Evolutionary conservation across 2,113 vertebrate species (phyloP).

Genomic region (Mustela lutreola): DNA sequence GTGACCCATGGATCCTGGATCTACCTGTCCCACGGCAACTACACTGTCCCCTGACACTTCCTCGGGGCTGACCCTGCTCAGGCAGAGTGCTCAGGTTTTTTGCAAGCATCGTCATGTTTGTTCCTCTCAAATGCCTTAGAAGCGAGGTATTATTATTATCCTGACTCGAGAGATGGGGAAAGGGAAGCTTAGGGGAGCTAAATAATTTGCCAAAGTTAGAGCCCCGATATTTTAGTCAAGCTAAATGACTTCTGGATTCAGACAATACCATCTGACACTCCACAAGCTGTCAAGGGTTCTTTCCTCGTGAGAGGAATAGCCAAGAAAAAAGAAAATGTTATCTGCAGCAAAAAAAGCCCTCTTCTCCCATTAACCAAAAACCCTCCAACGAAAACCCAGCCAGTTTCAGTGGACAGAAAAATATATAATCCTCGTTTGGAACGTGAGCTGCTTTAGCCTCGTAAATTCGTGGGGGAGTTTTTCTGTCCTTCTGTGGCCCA

Average conservation of each 20-base stretch:
- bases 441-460: background rate
- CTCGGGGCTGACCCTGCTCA: background rate
- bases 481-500: background rate
- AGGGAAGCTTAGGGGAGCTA: background rate
- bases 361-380: background rate
- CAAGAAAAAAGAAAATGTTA: background rate
- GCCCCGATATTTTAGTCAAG: background rate
- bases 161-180: background rate
- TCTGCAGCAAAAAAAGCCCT: background rate
- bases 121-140: background rate
- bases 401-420: background rate
- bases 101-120: background rate
- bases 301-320: background rate
- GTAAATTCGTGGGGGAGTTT: background rate
- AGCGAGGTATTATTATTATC: background rate
- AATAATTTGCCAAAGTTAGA: background rate
- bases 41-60: rapidly evolving
- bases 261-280: background rate
- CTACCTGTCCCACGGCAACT: rapidly evolving
- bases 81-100: background rate
- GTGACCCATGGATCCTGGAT: rapidly evolving
- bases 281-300: background rate
- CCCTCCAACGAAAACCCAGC: background rate
- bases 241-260: background rate
- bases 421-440: background rate